A percentile compares a stretch with the other conserved stretches of the same genome.
Evolutionary conservation across 2,888 invertebrate genomes (phyloP).

Genomic region (Lasioglossum malachurum): DNA sequence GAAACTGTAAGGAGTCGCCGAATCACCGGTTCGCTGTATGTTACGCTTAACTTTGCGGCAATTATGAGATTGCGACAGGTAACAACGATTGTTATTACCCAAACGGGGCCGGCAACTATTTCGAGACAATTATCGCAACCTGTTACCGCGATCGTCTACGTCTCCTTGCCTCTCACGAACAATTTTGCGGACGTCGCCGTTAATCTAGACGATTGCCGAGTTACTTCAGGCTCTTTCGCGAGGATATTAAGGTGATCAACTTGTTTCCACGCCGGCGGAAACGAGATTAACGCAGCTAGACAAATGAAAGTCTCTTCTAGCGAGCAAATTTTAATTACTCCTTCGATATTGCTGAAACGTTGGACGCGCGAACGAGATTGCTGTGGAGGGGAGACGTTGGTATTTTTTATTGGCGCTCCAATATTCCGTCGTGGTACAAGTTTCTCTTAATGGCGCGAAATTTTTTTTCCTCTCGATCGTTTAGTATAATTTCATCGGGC

Average conservation of each 20-base stretch:
- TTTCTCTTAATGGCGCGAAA: background rate
- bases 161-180: slow-evolving; percentile 8
- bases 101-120: slow-evolving; percentile 64
- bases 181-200: slow-evolving; percentile 22
- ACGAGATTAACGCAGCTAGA: background rate
- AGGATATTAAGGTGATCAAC: slow-evolving; percentile 34
- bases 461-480: background rate
- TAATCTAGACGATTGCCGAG: slow-evolving; percentile 44
- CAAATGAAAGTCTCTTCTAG: background rate
- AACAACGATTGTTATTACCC: slow-evolving; percentile 73
- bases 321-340: slow-evolving; percentile 15
- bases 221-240: slow-evolving; percentile 12
- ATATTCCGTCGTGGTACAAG: background rate
- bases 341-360: background rate
- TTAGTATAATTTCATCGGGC: background rate
- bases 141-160: slow-evolving; percentile 59
- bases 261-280: slow-evolving; percentile 11
- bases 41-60: slow-evolving; percentile 46
- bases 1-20: background rate
- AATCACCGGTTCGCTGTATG: slow-evolving; percentile 31
- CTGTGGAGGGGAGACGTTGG: background rate
- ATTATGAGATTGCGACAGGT: slow-evolving; percentile 77
- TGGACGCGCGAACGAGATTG: background rate
- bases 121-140: slow-evolving; percentile 68
- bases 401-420: background rate